A percentile compares a stretch with the other conserved stretches of the same genome.
phyloP scores from a whole-genome alignment of 2,797 vertebrate genomes.

The Aeoliscus strigatus region DNA sequence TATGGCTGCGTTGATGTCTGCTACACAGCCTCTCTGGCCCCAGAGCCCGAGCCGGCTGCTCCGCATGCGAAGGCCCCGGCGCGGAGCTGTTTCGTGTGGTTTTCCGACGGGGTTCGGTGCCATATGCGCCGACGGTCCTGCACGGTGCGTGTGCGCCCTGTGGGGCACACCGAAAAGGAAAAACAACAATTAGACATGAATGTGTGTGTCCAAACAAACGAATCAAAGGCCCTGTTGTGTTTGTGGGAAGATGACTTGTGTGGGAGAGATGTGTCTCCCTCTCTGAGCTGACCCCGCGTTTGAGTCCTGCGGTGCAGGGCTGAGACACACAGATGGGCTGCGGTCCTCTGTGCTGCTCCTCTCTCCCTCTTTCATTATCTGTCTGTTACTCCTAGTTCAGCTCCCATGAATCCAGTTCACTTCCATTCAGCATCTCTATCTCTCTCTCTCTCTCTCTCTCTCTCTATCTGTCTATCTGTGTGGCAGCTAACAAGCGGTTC shows the following conservation, averaged over 20 bases:
- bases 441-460: conserved; percentile 11
- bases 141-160: conserved; percentile 59
- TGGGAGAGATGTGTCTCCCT: conserved; percentile 52
- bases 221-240: conserved; percentile 83
- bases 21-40: conserved; percentile 17
- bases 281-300: conserved; percentile 66
- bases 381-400: conserved; percentile 32
- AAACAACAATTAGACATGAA: conserved; percentile 91
- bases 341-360: conserved; percentile 62
- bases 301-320: conserved; percentile 77
- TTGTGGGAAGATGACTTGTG: conserved; percentile 75
- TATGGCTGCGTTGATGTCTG: conserved; percentile 39
- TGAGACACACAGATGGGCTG: conserved; percentile 83
- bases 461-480: conserved; percentile 18
- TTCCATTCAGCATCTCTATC: conserved; percentile 20
- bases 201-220: conserved; percentile 92
- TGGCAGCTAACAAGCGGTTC: conserved; percentile 37
- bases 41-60: conserved; percentile 25
- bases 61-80: conserved; percentile 43
- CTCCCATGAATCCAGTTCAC: conserved; percentile 22
- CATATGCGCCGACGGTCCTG: conserved; percentile 53
- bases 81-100: conserved; percentile 49
- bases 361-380: conserved; percentile 52
- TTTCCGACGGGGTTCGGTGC: conserved; percentile 38
- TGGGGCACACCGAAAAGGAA: conserved; percentile 79